A percentile compares a stretch with the other conserved stretches of the same genome.
Evolutionary conservation across 2,113 vertebrate genomes (phyloP).

Genomic region (Oreotrochilus melanogaster): DNA sequence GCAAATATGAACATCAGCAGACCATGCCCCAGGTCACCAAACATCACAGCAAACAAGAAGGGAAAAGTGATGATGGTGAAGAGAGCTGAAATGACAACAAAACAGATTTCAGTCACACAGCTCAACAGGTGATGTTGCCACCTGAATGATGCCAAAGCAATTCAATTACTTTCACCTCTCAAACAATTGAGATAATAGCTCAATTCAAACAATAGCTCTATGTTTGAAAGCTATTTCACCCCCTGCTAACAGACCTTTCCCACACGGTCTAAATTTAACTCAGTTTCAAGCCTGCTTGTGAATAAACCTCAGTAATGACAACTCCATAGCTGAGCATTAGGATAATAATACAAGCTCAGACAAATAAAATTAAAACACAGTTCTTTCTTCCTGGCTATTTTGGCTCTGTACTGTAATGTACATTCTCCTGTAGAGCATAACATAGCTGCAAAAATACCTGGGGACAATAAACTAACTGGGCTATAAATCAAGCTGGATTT

Average conservation of each 20-base stretch:
- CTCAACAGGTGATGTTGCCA: neutral
- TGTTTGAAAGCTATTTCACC: neutral
- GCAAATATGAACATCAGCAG: conserved; percentile 92
- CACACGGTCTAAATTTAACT: neutral
- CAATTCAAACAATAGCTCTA: too few species aligned
- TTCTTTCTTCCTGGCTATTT: neutral
- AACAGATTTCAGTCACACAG: neutral
- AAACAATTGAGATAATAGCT: too few species aligned
- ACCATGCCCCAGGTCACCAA: conserved; percentile 95
- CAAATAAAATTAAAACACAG: neutral
- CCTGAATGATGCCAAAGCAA: neutral
- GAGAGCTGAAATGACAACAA: conserved; percentile 80
- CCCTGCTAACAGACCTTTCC: neutral
- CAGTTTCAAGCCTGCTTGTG: neutral
- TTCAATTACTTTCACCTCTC: neutral
- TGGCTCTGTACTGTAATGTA: neutral
- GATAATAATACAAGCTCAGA: neutral
- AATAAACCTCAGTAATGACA: neutral
- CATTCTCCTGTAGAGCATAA: neutral
- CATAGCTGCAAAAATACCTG: neutral
- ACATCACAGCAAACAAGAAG: conserved; percentile 97
- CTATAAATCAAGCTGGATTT: neutral
- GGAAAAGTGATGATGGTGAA: conserved; percentile 97
- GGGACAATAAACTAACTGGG: neutral
- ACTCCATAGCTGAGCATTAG: neutral